These are phyloP conservation scores for Neodiprion virginianus DNA, from an alignment of 1,140 invertebrate species.

Conservation along the genomic window DNA sequence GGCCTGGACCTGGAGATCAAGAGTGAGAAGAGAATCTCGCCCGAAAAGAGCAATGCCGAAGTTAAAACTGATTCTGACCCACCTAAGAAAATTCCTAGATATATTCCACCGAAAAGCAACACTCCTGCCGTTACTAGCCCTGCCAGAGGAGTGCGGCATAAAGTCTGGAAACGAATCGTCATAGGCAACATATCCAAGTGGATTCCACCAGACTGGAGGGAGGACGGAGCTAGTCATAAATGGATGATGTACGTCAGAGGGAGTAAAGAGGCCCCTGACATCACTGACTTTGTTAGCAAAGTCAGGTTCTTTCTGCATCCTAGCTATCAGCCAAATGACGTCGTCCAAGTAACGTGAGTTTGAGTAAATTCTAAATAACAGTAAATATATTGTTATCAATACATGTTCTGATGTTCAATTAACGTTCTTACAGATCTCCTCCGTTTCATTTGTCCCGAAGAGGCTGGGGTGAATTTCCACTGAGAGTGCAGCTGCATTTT, in stretches of 20 bases:
- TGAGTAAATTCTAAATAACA: slow-evolving; percentile 11
- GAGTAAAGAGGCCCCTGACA: slow-evolving; percentile 66
- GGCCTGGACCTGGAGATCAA: background rate
- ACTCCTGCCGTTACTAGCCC: slow-evolving; percentile 36
- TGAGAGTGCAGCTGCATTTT: slow-evolving; percentile 83
- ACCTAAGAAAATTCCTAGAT: slow-evolving; percentile 53
- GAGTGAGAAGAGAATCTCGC: background rate
- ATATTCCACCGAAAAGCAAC: slow-evolving; percentile 52
- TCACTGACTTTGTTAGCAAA: slow-evolving; percentile 74
- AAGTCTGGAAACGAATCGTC: slow-evolving; percentile 60
- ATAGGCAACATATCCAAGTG: slow-evolving; percentile 89
- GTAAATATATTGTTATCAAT: background rate
- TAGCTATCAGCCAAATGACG: slow-evolving; percentile 87
- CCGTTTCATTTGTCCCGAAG: slow-evolving; percentile 84
- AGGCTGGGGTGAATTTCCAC: slow-evolving; percentile 92
- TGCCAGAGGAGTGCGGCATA: slow-evolving; percentile 47
- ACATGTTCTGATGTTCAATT: slow-evolving; percentile 16
- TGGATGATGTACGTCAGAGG: slow-evolving; percentile 89
- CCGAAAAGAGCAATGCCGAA: background rate
- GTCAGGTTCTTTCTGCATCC: slow-evolving; percentile 85
- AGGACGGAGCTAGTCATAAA: slow-evolving; percentile 82
- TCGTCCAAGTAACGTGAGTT: slow-evolving; percentile 77
- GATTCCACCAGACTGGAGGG: slow-evolving; percentile 71
- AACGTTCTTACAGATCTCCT: slow-evolving; percentile 62
- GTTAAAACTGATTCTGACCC: background rate